Evolutionary conservation across 64 coral and sea anemone species (phyloP).

Genomic region (Cladopsammia gracilis): DNA sequence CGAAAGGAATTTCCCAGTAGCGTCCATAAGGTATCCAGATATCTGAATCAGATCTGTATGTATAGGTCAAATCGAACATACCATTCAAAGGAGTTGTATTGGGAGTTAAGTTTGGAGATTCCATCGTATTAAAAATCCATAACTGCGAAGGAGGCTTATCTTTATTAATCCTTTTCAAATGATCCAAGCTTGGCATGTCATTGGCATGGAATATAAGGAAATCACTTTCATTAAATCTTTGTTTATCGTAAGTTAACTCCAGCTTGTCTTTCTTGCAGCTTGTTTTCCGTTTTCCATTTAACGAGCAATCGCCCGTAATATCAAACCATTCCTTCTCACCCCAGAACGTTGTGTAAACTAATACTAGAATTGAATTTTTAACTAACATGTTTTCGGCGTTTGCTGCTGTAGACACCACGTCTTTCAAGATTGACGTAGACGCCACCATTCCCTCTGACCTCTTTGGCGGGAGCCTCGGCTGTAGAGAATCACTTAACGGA

Average conservation of each 20-base stretch:
- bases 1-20: neutral
- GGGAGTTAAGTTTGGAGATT: neutral
- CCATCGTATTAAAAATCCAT: neutral
- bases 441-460: too few relatives aligned
- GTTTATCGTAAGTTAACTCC: neutral
- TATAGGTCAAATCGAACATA: neutral
- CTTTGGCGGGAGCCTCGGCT: too few relatives aligned
- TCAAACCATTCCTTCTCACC: too few relatives aligned
- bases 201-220: neutral
- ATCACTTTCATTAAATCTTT: neutral
- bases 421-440: too few relatives aligned
- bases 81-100: neutral
- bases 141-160: neutral
- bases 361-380: too few relatives aligned
- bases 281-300: neutral
- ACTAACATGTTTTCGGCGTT: too few relatives aligned
- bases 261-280: neutral
- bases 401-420: too few relatives aligned
- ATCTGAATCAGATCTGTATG: neutral
- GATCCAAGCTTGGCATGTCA: neutral
- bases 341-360: too few relatives aligned
- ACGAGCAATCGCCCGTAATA: neutral
- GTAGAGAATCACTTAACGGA: too few relatives aligned
- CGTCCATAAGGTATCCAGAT: neutral
- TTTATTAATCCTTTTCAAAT: neutral